Evolutionary conservation across 2,888 invertebrate species (phyloP).

Genomic region (Agrenia bidenticulata): DNA sequence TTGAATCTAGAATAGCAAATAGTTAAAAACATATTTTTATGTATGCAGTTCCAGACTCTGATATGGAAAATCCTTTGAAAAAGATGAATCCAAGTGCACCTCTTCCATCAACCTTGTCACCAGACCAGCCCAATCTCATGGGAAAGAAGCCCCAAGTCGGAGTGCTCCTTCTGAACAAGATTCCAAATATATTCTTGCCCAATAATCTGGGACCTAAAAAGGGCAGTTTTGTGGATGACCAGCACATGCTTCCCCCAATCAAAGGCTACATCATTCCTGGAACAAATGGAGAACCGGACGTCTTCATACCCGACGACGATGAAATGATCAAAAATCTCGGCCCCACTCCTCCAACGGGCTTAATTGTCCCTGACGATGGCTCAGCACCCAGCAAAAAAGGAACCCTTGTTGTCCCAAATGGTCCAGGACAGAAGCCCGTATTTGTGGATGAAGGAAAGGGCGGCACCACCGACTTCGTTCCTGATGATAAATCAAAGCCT

Average conservation of each 20-base stretch:
- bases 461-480: no score
- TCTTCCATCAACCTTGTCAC: background rate
- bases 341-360: no score
- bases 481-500: no score
- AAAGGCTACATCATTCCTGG: background rate
- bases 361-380: no score
- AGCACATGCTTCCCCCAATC: background rate
- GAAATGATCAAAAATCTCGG: no score
- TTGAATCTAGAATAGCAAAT: no score
- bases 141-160: background rate
- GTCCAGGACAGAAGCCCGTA: no score
- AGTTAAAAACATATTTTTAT: no score
- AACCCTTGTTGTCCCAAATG: no score
- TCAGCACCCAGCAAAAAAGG: no score
- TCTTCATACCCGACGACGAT: background rate
- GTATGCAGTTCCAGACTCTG: constrained; percentile 9
- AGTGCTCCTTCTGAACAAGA: background rate
- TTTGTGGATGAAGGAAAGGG: no score
- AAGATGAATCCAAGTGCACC: background rate
- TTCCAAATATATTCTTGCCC: background rate
- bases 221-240: background rate
- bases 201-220: background rate
- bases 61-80: background rate
- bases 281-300: background rate
- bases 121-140: background rate